Evolutionary conservation across 2,113 vertebrate genomes (phyloP).

Genomic region (Puffinus mauretanicus): DNA sequence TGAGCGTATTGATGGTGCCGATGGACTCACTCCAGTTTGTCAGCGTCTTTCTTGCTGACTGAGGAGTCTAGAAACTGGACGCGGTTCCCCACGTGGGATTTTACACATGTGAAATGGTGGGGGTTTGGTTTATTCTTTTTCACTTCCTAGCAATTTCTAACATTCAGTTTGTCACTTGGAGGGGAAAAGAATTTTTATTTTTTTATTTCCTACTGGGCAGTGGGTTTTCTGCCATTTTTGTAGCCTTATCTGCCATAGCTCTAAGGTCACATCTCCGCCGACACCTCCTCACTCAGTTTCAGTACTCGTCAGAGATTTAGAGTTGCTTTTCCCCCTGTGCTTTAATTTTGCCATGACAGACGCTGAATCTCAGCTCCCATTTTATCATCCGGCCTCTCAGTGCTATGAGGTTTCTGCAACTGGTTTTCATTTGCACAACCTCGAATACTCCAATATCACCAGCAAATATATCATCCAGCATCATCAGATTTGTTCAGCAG

Average conservation of each 20-base stretch:
- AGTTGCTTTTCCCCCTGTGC: background rate
- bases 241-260: background rate
- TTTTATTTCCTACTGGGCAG: background rate
- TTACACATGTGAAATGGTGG: background rate
- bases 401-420: background rate
- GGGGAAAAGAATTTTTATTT: background rate
- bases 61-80: background rate
- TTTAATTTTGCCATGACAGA: background rate
- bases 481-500: background rate
- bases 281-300: background rate
- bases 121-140: background rate
- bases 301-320: background rate
- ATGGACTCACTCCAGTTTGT: background rate
- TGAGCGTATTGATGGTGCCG: too few species aligned
- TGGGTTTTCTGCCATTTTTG: background rate
- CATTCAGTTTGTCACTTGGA: background rate
- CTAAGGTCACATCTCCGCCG: background rate
- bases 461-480: background rate
- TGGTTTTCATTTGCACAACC: background rate
- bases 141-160: background rate
- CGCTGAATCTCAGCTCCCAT: background rate
- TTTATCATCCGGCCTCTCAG: background rate
- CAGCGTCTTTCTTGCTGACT: background rate
- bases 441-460: background rate
- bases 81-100: background rate